Percentiles rank a stretch among this genome's conserved stretches.
Conservation (phyloP, 2,797 vertebrate genomes). For the Helicolenus hilgendorfi region DNA sequence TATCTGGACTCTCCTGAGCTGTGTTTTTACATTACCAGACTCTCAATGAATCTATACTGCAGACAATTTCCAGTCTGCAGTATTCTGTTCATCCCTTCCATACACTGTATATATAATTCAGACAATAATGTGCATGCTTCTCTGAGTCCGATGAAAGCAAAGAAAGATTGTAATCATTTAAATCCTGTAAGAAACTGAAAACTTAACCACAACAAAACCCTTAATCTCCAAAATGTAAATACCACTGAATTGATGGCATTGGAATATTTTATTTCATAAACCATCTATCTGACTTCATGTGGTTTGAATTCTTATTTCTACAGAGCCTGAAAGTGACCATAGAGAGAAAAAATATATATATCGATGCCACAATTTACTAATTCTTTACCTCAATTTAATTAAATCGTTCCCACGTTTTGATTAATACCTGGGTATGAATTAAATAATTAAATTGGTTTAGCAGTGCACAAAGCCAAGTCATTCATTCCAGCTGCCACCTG, state of each 20-base stretch:
- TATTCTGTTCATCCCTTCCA: not conserved
- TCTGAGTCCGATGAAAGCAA: not conserved
- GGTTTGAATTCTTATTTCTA: not conserved
- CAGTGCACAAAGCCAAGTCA: not conserved
- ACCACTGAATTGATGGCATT: not conserved
- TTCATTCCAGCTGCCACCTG: not conserved
- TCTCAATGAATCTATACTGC: conserved; percentile 35
- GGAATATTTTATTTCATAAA: not conserved
- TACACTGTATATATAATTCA: not conserved
- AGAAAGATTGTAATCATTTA: not conserved
- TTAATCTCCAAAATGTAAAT: not conserved
- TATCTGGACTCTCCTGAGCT: conserved; percentile 32
- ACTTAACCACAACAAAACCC: not conserved
- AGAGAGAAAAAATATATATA: not conserved
- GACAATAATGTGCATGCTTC: not conserved
- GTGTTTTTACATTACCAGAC: conserved; percentile 41
- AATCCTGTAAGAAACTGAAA: not conserved
- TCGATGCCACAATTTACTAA: not conserved
- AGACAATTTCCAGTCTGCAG: not conserved
- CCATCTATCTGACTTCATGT: not conserved
- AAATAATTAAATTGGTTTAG: not conserved
- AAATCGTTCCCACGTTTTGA: not conserved
- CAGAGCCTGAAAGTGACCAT: not conserved
- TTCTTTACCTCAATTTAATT: not conserved
- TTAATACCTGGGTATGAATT: not conserved